A percentile compares a stretch with the other conserved stretches of the same genome.
Evolutionary conservation across 2,888 invertebrate species (phyloP).

Genomic region (Eupithecia insigniata): DNA sequence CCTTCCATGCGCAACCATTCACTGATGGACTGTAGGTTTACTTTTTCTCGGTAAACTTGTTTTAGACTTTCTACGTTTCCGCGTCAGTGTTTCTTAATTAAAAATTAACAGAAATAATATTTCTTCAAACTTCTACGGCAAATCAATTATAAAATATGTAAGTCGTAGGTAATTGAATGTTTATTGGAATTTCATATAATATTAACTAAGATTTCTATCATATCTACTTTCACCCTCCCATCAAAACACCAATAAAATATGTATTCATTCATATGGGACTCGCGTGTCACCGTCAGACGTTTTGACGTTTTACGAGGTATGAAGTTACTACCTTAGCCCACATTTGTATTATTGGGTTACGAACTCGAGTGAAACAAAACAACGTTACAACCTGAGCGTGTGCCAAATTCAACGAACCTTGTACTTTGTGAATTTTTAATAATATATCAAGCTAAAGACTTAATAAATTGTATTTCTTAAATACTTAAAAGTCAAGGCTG

Average conservation of each 20-base stretch:
- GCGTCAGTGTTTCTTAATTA: slow-evolving; percentile 2
- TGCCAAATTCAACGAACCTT: slow-evolving; percentile 20
- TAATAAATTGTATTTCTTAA: slow-evolving; percentile 22
- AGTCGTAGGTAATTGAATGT: slow-evolving; percentile 1
- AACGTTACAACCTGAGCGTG: slow-evolving; percentile 25
- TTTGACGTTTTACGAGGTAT: slow-evolving; percentile 25
- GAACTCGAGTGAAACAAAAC: slow-evolving; percentile 20
- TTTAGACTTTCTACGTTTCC: slow-evolving; percentile 38
- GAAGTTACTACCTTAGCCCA: slow-evolving; percentile 23
- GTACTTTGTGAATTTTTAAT: slow-evolving; percentile 9
- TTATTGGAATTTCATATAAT: neutral
- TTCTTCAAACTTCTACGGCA: neutral
- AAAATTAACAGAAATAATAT: neutral
- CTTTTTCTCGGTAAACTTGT: slow-evolving; percentile 36
- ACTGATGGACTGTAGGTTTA: slow-evolving; percentile 28
- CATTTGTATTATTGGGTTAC: slow-evolving; percentile 30
- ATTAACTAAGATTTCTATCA: slow-evolving; percentile 4
- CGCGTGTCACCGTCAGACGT: slow-evolving; percentile 13
- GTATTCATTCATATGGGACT: slow-evolving; percentile 21
- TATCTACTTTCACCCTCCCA: slow-evolving; percentile 14
- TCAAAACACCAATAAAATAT: slow-evolving; percentile 16
- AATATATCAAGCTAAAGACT: slow-evolving; percentile 5
- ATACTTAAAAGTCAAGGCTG: slow-evolving; percentile 38
- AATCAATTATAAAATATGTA: neutral
- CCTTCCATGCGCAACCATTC: slow-evolving; percentile 16